These are phyloP conservation scores for Lumbricus terrestris DNA, from an alignment of 2,888 invertebrate genomes.

Conservation along the genomic window DNA sequence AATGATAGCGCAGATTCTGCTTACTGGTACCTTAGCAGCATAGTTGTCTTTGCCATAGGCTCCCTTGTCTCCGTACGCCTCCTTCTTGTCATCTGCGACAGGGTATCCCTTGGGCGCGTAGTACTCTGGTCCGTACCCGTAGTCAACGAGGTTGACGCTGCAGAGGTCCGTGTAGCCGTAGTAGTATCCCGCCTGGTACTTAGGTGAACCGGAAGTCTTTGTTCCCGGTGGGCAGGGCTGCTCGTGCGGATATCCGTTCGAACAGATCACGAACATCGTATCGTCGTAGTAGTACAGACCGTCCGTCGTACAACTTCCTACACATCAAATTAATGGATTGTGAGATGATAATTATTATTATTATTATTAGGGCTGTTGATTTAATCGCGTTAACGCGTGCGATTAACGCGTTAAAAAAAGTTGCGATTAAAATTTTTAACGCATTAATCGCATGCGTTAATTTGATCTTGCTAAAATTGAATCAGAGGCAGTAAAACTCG, in stretches of 20 bases:
- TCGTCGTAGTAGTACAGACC: conserved; percentile 32
- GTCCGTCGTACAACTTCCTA: conserved; percentile 28
- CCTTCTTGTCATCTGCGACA: background rate
- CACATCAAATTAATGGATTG: background rate
- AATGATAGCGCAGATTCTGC: background rate
- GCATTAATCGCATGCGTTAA: too few species aligned
- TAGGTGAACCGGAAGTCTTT: conserved; percentile 25
- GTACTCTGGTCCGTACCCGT: conserved; percentile 27
- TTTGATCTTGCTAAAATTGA: too few species aligned
- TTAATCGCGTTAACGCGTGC: too few species aligned
- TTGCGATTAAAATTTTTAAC: too few species aligned
- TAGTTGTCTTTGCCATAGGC: background rate
- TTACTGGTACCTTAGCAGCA: background rate
- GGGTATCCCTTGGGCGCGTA: conserved; percentile 21
- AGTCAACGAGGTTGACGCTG: conserved; percentile 33
- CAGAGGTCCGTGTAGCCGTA: conserved; percentile 35
- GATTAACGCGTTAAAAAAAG: too few species aligned
- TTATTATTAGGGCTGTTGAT: too few species aligned
- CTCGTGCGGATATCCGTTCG: conserved; percentile 28
- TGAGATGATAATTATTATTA: background rate
- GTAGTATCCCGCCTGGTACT: conserved; percentile 29
- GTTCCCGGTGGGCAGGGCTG: conserved; percentile 36
- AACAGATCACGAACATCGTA: conserved; percentile 29
- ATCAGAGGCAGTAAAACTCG: too few species aligned
- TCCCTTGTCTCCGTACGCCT: background rate